Evolutionary conservation across 2,888 invertebrate genomes (phyloP), one percentile per base, ranked within the genome.

Genomic region (Hyppa rectilinea): DNA sequence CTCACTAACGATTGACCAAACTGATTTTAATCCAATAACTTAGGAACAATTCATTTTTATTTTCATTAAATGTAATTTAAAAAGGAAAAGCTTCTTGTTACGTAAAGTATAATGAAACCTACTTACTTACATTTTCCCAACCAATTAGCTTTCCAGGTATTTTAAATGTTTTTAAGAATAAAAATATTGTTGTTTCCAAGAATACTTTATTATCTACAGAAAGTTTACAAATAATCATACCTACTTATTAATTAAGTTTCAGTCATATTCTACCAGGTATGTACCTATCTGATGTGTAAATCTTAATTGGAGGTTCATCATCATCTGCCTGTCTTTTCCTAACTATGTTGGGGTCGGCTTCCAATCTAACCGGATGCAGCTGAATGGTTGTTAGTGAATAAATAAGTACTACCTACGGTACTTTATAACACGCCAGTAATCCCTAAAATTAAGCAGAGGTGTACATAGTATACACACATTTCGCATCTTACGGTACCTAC

Each of bases 1-100:
- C 43, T 72, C 53, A 29, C 64, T 69, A 68, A 69, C 73, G 36
- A 77, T 29, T 59, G 47, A 56, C 38, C 26, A 47, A 49, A 23
- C 38, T 5, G 14, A 23, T 47, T 43, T 49, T 50, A 10, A 23
- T 43, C 6, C 34, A 43, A 65, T 2, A 4, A 34, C 26, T 43
- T 31, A 6, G 14, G 4, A 36, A 12, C 26, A n/a, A 17, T n/a
- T 2, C n/a, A 26, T 31, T 20, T 23, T 56, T 23, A 26, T 23
- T 47, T 17, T 29, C 31, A 12, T 12, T 31, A 20, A 20, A 6
- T 23, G 4, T 4, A 5, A 34, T 17, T 29, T 20, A 17, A 6
- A 26, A 29, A 65, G 36, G 12, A 14, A 36, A 36, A 52, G 12
- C 12, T 1, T 50, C 43, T 4, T 26, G n/a, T 26, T 17, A 23